These are phyloP conservation scores for Eupithecia dodoneata DNA, from an alignment of 2,888 invertebrate genomes.

Conservation along the genomic window DNA sequence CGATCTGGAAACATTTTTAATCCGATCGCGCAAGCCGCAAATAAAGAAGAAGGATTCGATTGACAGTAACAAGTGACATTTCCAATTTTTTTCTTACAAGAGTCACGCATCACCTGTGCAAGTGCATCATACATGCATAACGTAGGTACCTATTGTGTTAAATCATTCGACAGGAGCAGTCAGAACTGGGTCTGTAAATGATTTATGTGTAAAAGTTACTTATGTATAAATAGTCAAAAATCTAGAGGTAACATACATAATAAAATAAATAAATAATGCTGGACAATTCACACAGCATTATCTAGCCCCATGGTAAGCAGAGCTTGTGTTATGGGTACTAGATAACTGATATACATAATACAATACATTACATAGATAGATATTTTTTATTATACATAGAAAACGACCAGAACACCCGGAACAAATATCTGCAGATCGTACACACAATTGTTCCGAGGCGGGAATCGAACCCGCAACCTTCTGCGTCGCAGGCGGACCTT, in stretches of 20 bases:
- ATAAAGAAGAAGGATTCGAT: slow-evolving; percentile 5
- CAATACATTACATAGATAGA: too few species aligned
- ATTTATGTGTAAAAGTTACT: slow-evolving; percentile 23
- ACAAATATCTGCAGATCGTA: too few species aligned
- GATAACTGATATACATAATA: too few species aligned
- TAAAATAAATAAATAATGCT: too few species aligned
- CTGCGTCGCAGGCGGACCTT: too few species aligned
- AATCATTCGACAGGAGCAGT: slow-evolving; percentile 20
- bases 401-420: too few species aligned
- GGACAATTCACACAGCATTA: too few species aligned
- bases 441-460: too few species aligned
- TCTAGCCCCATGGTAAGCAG: too few species aligned
- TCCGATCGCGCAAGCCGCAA: neutral
- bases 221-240: neutral
- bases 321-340: too few species aligned
- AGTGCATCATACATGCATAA: slow-evolving; percentile 10
- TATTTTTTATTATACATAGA: too few species aligned
- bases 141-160: slow-evolving; percentile 13
- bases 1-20: neutral
- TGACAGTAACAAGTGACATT: slow-evolving; percentile 11
- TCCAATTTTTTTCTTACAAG: slow-evolving; percentile 14
- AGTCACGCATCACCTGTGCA: slow-evolving; percentile 21
- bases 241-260: neutral
- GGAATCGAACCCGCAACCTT: too few species aligned
- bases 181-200: slow-evolving; percentile 19